A percentile compares a stretch with the other conserved stretches of the same genome.
phyloP scores from a whole-genome alignment of 2,888 invertebrate genomes.

The Caenorhabditis japonica region DNA sequence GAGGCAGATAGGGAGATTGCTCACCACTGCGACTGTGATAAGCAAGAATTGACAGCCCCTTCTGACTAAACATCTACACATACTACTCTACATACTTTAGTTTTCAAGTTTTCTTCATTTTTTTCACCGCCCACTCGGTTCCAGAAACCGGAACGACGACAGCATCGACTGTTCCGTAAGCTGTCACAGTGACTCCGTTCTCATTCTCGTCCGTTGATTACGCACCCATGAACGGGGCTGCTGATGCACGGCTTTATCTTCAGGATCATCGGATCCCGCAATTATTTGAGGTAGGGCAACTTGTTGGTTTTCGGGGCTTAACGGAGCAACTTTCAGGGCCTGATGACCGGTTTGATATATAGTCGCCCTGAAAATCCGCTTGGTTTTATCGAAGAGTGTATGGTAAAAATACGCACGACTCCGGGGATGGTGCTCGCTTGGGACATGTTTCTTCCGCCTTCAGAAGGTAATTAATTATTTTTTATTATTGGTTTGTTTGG shows the following conservation, averaged over 20 bases:
- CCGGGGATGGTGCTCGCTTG: constrained; percentile 54
- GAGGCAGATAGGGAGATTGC: too few species aligned
- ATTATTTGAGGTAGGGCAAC: constrained; percentile 80
- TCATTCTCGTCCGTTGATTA: neutral
- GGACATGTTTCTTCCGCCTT: constrained; percentile 62
- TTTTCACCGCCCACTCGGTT: neutral
- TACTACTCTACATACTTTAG: too few species aligned
- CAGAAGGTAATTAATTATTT: constrained; percentile 30
- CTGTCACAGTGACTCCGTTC: constrained; percentile 7
- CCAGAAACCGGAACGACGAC: constrained; percentile 11
- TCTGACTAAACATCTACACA: too few species aligned
- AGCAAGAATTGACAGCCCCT: too few species aligned
- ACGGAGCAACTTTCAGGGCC: constrained; percentile 76
- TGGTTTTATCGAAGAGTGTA: constrained; percentile 70
- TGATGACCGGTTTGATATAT: constrained; percentile 80
- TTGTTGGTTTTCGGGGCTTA: neutral
- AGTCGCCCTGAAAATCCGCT: constrained; percentile 79
- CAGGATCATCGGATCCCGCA: constrained; percentile 79
- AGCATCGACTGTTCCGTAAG: constrained; percentile 11
- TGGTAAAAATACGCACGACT: constrained; percentile 48
- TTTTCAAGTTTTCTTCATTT: too few species aligned
- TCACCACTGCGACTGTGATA: too few species aligned
- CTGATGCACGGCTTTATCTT: constrained; percentile 79
- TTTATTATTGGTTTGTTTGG: too few species aligned
- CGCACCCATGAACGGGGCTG: constrained; percentile 70